Evolutionary conservation across 2,113 vertebrate genomes (phyloP).

Genomic region (Peromyscus californicus): DNA sequence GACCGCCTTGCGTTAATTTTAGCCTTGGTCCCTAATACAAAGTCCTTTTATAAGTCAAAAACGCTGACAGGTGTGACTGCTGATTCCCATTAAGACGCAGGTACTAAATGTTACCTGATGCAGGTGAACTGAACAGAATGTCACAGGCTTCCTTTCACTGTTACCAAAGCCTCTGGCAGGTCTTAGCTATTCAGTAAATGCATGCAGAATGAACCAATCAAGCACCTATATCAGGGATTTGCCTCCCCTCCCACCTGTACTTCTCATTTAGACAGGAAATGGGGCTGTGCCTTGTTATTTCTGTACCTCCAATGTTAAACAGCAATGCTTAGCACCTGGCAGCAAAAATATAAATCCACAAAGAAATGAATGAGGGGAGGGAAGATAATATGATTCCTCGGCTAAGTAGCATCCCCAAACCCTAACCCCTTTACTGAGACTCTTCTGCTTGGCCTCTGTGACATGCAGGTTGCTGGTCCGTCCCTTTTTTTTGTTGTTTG

Average conservation of each 20-base stretch:
- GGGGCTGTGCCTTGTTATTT: not conserved
- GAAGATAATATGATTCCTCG: not conserved
- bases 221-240: not conserved
- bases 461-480: not conserved
- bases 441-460: not conserved
- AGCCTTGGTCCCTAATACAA: constrained; percentile 11
- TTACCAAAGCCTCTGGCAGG: not conserved
- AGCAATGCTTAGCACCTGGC: not conserved
- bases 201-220: not conserved
- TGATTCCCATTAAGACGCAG: constrained; percentile 12
- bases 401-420: not conserved
- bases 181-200: constrained; percentile 11
- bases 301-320: not conserved
- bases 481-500: not conserved
- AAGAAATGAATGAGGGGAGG: constrained; percentile 4
- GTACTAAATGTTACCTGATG: constrained; percentile 33
- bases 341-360: constrained; percentile 40
- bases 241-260: not conserved
- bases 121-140: not conserved
- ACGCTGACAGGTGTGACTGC: not conserved
- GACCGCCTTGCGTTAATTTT: constrained; percentile 14
- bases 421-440: not conserved
- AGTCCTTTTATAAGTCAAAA: constrained; percentile 23
- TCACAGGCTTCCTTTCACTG: constrained; percentile 44
- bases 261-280: not conserved